These are phyloP conservation scores for Laspeyria flexula DNA, from an alignment of 2,888 invertebrate genomes.

Conservation along the genomic window DNA sequence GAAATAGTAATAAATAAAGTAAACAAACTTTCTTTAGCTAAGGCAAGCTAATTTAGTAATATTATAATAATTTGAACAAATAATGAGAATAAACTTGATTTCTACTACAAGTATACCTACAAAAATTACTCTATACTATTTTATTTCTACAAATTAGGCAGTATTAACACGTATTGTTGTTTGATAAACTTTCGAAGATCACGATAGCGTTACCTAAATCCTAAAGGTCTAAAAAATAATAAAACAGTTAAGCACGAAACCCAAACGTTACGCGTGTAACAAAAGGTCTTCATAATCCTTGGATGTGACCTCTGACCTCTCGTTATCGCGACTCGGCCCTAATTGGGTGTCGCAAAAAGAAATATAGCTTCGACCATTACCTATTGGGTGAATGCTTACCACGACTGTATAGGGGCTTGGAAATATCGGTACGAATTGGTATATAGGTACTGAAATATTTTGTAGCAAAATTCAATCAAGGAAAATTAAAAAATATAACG, in stretches of 20 bases:
- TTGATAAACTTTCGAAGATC: not conserved
- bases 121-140: too few relatives aligned
- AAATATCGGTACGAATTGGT: slow-evolving; percentile 28
- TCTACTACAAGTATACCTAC: too few relatives aligned
- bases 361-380: slow-evolving; percentile 38
- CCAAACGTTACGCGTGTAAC: slow-evolving; percentile 22
- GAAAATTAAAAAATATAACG: too few relatives aligned
- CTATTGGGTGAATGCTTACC: slow-evolving; percentile 27
- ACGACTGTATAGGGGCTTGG: slow-evolving; percentile 10
- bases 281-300: slow-evolving; percentile 39
- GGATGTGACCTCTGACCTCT: slow-evolving; percentile 44
- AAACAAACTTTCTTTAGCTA: too few relatives aligned
- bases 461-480: not conserved
- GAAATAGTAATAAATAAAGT: too few relatives aligned
- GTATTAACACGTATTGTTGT: not conserved
- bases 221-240: slow-evolving; percentile 8
- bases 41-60: too few relatives aligned
- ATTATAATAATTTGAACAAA: too few relatives aligned
- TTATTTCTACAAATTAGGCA: too few relatives aligned
- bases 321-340: slow-evolving; percentile 49
- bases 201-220: not conserved
- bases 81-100: too few relatives aligned
- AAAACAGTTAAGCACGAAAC: slow-evolving; percentile 8
- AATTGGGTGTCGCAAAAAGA: slow-evolving; percentile 48
- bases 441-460: not conserved